Percentiles rank a stretch among this genome's conserved stretches.
phyloP scores from a whole-genome alignment of 2,113 vertebrate genomes.

The Malurus elegans region DNA sequence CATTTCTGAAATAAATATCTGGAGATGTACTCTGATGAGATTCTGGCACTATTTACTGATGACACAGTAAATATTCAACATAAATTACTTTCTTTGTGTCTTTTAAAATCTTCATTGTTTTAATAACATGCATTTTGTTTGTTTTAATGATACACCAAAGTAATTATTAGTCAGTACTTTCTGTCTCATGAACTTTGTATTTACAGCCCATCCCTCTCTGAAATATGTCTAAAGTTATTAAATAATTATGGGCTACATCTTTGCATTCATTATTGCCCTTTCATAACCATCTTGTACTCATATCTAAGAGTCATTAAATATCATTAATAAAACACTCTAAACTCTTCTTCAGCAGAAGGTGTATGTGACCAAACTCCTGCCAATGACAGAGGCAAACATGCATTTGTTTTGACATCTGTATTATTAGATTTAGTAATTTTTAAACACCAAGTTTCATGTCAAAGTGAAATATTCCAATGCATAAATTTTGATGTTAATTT shows the following conservation, averaged over 20 bases:
- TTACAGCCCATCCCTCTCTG: background rate
- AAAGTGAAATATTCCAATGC: background rate
- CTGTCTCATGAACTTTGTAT: background rate
- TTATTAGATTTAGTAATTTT: background rate
- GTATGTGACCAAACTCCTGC: background rate
- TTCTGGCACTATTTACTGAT: background rate
- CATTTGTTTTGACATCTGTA: background rate
- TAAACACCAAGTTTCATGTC: background rate
- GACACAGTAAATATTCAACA: background rate
- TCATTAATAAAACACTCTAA: background rate
- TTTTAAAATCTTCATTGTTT: background rate
- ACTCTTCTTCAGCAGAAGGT: background rate
- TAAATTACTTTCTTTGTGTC: background rate
- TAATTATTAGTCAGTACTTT: background rate
- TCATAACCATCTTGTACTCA: background rate
- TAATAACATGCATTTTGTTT: background rate
- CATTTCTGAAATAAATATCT: background rate
- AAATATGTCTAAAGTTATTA: background rate
- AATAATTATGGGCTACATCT: background rate
- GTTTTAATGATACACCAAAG: background rate
- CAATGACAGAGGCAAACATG: background rate
- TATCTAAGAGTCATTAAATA: background rate
- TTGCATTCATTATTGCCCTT: background rate
- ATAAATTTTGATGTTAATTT: background rate
- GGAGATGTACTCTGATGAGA: background rate